phyloP scores from a whole-genome alignment of 2,888 invertebrate species.

The Stramonita haemastoma region DNA sequence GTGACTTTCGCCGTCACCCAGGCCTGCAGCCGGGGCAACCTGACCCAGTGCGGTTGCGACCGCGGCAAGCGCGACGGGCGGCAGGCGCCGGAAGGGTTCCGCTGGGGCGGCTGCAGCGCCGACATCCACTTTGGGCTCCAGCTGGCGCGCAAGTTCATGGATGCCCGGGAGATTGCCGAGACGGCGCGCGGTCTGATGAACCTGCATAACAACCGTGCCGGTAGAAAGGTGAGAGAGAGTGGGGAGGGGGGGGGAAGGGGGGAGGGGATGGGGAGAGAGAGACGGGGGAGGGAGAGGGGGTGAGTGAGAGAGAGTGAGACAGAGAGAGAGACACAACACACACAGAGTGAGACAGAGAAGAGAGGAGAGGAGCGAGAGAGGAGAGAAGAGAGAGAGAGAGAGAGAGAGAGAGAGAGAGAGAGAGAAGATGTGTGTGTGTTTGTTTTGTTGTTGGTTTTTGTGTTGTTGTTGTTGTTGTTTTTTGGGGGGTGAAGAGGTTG shows the following conservation, averaged over 20 bases:
- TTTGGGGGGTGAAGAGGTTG: no score
- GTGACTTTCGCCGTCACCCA: constrained; percentile 93
- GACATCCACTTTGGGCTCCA: constrained; percentile 85
- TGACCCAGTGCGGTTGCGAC: constrained; percentile 79
- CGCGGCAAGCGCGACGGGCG: constrained; percentile 65
- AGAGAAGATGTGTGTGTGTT: neutral
- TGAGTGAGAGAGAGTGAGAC: neutral
- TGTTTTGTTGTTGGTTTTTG: no score
- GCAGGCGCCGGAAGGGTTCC: constrained; percentile 81
- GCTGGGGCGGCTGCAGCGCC: constrained; percentile 95
- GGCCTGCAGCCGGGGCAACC: constrained; percentile 92
- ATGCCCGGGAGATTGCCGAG: constrained; percentile 89
- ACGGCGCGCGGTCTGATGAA: constrained; percentile 95
- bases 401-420: neutral
- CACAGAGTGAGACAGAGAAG: neutral
- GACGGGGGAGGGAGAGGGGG: neutral
- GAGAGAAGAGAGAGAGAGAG: neutral
- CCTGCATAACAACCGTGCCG: constrained; percentile 96
- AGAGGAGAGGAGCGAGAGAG: neutral
- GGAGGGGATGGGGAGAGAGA: neutral
- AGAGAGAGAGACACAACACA: neutral
- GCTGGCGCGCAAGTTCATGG: constrained; percentile 92
- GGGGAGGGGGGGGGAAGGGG: neutral
- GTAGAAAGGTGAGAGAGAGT: constrained; percentile 87
- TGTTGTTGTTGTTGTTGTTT: no score